Conservation (phyloP, 2,113 vertebrate species). For the Tetrax tetrax region DNA sequence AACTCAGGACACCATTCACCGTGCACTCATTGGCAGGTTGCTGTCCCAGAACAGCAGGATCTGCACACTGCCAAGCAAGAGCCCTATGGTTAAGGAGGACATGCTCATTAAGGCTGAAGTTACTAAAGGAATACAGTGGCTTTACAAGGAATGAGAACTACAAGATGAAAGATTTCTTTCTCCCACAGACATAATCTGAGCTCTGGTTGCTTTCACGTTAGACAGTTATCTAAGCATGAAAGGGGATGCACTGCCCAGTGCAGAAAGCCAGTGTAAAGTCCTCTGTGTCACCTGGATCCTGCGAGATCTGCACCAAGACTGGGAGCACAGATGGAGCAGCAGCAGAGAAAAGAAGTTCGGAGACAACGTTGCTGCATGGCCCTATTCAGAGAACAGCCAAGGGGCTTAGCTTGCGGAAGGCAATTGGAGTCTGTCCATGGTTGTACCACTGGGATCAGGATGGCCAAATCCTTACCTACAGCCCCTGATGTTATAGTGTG, state of each 20-base stretch:
- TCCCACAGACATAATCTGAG: not conserved
- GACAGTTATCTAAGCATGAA: not conserved
- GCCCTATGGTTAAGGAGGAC: fast-evolving
- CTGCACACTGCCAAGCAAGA: not conserved
- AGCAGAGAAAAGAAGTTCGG: not conserved
- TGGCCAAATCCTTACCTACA: not conserved
- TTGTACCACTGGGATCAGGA: not conserved
- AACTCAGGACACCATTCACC: not conserved
- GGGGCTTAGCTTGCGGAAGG: not conserved
- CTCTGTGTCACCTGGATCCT: not conserved
- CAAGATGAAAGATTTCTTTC: not conserved
- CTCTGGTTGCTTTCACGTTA: not conserved
- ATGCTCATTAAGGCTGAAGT: not conserved
- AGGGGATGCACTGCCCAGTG: not conserved
- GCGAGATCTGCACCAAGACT: not conserved
- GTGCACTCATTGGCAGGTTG: not conserved
- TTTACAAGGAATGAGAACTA: not conserved
- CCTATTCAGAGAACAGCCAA: not conserved
- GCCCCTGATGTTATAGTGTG: not conserved
- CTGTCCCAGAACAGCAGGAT: not conserved
- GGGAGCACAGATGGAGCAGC: not conserved
- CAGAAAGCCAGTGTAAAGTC: not conserved
- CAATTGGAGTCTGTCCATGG: too few relatives aligned
- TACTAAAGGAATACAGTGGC: not conserved
- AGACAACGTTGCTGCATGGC: not conserved